Evolutionary conservation across 2,888 invertebrate species (phyloP).

Genomic region (Itoplectis maculator): DNA sequence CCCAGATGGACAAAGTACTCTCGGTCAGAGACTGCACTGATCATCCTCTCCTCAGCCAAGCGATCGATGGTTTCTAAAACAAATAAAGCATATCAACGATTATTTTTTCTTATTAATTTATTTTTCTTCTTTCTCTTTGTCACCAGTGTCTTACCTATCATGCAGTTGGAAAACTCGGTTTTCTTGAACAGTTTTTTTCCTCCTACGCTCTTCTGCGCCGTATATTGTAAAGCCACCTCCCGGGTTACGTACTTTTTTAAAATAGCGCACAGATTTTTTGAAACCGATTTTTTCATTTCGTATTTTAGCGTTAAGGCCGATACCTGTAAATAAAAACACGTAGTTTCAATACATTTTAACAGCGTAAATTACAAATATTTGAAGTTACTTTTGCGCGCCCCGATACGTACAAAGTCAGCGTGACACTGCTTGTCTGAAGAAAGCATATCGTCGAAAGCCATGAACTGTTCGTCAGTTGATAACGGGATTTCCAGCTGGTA

Average conservation of each 20-base stretch:
- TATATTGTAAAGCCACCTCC: not conserved
- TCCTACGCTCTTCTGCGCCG: not conserved
- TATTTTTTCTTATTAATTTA: not conserved
- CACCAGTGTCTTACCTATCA: not conserved
- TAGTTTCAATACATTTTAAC: not conserved
- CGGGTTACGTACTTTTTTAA: conserved; percentile 1
- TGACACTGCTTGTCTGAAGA: not conserved
- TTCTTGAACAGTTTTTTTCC: not conserved
- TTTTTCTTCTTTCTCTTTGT: not conserved
- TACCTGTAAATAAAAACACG: conserved; percentile 19
- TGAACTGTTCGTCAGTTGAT: not conserved
- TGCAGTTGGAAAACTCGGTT: not conserved
- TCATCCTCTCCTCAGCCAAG: not conserved
- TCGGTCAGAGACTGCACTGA: not conserved
- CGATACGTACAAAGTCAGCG: not conserved
- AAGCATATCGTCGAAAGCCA: not conserved
- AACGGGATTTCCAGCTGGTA: not conserved
- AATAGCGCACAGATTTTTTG: conserved; percentile 2
- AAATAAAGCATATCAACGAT: not conserved
- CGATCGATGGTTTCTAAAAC: not conserved
- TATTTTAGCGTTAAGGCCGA: not conserved
- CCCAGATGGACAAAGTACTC: conserved; percentile 1
- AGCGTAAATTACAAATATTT: not conserved
- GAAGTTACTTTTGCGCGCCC: not conserved
- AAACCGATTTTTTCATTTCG: conserved; percentile 10